Evolutionary conservation across 2,888 invertebrate species (phyloP).

Genomic region (Meiosimyza decipiens): DNA sequence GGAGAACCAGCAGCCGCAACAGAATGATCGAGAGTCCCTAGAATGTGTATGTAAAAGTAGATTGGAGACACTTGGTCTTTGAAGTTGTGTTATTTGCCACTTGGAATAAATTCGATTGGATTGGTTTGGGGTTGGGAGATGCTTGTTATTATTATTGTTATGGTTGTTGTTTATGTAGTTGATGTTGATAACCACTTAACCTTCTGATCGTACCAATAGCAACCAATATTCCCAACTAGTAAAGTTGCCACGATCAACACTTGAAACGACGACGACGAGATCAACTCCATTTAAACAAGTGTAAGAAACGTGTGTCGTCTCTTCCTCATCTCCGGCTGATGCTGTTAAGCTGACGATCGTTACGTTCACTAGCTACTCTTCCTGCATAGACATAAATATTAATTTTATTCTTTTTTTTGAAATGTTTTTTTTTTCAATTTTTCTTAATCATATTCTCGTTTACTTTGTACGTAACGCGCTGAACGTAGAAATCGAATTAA

Average conservation of each 20-base stretch:
- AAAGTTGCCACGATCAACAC: too few species aligned
- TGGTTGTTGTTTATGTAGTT: slow-evolving; percentile 20
- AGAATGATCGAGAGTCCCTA: not conserved
- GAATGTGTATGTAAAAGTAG: not conserved
- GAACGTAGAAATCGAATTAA: slow-evolving; percentile 42
- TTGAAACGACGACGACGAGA: not conserved
- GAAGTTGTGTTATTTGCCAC: slow-evolving; percentile 27
- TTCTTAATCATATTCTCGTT: not conserved
- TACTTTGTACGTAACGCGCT: not conserved
- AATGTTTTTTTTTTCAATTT: slow-evolving; percentile 1
- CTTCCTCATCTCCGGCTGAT: not conserved
- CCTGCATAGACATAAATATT: slow-evolving; percentile 32
- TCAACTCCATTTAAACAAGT: slow-evolving; percentile 34
- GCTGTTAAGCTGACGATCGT: not conserved
- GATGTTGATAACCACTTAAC: slow-evolving; percentile 43
- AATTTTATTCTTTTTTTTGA: slow-evolving; percentile 24
- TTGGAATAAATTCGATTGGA: slow-evolving; percentile 7
- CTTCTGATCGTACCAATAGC: slow-evolving; percentile 32
- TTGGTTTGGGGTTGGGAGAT: slow-evolving; percentile 1
- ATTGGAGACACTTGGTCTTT: slow-evolving; percentile 35
- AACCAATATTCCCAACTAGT: not conserved
- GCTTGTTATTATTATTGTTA: slow-evolving; percentile 24
- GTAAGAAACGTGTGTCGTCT: slow-evolving; percentile 20
- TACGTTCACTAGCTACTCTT: not conserved
- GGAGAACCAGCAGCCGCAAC: not conserved